A percentile compares a stretch with the other conserved stretches of the same genome.
phyloP scores from a whole-genome alignment of 2,888 invertebrate genomes.

The Callosobruchus maculatus region DNA sequence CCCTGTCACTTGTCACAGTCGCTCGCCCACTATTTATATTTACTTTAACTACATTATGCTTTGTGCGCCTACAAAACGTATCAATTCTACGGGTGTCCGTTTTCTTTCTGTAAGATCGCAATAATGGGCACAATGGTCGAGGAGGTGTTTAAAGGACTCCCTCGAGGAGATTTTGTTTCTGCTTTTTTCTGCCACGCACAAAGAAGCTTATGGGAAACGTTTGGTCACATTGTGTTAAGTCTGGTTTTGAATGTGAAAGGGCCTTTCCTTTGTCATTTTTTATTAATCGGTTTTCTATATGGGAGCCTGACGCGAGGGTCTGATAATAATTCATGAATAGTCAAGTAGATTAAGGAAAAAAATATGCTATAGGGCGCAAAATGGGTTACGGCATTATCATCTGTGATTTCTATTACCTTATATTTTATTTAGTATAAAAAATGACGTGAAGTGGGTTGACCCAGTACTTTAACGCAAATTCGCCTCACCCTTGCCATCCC shows the following conservation, averaged over 20 bases:
- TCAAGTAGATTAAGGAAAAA: background rate
- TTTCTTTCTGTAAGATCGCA: background rate
- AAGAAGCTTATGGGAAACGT: background rate
- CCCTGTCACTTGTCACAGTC: conserved; percentile 43
- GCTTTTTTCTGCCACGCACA: background rate
- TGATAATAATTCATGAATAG: background rate
- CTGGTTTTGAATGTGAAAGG: background rate
- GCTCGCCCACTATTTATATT: conserved; percentile 42
- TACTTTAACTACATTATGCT: conserved; percentile 35
- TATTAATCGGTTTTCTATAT: background rate
- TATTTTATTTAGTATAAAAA: too few species aligned
- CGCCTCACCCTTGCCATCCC: too few species aligned
- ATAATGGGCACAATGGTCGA: background rate
- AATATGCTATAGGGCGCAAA: background rate
- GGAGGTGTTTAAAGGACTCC: background rate
- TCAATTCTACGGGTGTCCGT: conserved; percentile 26
- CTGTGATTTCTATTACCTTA: too few species aligned
- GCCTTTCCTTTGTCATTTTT: background rate
- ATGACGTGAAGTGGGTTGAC: too few species aligned
- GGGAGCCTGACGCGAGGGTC: background rate
- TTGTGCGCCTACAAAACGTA: conserved; percentile 36
- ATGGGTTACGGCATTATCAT: background rate
- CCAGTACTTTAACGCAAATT: too few species aligned
- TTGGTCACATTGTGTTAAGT: background rate
- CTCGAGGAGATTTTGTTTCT: background rate